Evolutionary conservation across 92 coral and sea anemone genomes (phyloP), one percentile per base, ranked within the genome.

Genomic region (Epizoanthus ramosus): DNA sequence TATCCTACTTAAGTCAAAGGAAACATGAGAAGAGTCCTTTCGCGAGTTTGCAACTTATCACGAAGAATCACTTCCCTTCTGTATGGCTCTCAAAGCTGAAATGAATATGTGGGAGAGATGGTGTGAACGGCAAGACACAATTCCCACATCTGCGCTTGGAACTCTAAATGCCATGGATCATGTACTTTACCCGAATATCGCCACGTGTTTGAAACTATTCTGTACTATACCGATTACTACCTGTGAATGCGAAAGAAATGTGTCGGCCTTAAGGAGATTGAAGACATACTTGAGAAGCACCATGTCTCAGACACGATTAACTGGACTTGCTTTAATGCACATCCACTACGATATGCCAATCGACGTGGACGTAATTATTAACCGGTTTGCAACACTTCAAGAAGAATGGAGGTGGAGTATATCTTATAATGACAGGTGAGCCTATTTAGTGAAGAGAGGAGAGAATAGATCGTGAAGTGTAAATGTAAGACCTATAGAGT

Each of bases 11-110:
- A 52, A 59, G 64, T 80, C 74, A 80, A 80, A 80, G 19, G 73
- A 79, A 64, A 79, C 84, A 79, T 41, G 84, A 33, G 63, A 59
- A 72, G 56, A 21, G 84, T 80, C 86, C 86, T 82, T 71, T 82
- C 70, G 23, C 79, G 43, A 79, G 86, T 71, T 71, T 82, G 66
- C 71, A 6, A 61, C 67, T n/a, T 61, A n/a, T 24, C 67, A 61
- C 28, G 80, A 74, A 77, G 83, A 59, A 59, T 77, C 83, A 56
- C 64, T 77, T 68, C 83, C 71, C 28, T 77, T 75, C 41, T 77
- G 67, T 81, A 52, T 68, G 28, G 57, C 66, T 67, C 76, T 81
- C 31, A 77, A 81, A 68, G 85, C 85, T 71, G 76, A 81, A 67
- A 81, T 68, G 75, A 81, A 66, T 68, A 68, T 81, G 39, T 81